These are phyloP conservation scores for Halcyon chelicuti DNA, from an alignment of 2,797 vertebrate species.

Conservation along the genomic window DNA sequence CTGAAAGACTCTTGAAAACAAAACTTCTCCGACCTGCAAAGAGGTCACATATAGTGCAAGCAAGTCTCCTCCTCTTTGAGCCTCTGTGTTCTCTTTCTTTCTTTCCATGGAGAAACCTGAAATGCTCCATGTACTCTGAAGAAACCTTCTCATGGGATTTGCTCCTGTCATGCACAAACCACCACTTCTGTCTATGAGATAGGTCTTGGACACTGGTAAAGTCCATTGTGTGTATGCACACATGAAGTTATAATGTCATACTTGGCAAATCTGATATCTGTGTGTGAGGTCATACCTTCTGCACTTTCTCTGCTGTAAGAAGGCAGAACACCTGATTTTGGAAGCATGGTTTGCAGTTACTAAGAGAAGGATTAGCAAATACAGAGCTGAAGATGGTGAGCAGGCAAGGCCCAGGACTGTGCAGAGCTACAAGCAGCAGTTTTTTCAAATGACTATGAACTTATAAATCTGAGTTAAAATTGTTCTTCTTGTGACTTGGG, in stretches of 20 bases:
- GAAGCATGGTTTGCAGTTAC: not conserved
- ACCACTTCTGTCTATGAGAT: not conserved
- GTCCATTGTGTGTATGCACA: rapidly evolving
- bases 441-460: not conserved
- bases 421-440: not conserved
- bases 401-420: not conserved
- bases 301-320: not conserved
- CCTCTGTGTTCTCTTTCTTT: not conserved
- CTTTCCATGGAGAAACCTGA: rapidly evolving
- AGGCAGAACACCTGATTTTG: not conserved
- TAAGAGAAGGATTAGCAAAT: not conserved
- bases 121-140: not conserved
- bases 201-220: not conserved
- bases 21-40: not conserved
- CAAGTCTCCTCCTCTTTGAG: not conserved
- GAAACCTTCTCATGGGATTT: rapidly evolving
- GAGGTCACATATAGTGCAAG: not conserved
- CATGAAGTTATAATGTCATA: rapidly evolving
- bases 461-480: not conserved
- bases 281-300: rapidly evolving
- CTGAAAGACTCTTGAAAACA: not conserved
- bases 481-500: not conserved
- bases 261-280: not conserved
- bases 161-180: rapidly evolving
- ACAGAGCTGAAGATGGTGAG: not conserved